Base-by-base conservation (phyloP, 2,888 invertebrate species). In the Synergus gifuensis region DNA sequence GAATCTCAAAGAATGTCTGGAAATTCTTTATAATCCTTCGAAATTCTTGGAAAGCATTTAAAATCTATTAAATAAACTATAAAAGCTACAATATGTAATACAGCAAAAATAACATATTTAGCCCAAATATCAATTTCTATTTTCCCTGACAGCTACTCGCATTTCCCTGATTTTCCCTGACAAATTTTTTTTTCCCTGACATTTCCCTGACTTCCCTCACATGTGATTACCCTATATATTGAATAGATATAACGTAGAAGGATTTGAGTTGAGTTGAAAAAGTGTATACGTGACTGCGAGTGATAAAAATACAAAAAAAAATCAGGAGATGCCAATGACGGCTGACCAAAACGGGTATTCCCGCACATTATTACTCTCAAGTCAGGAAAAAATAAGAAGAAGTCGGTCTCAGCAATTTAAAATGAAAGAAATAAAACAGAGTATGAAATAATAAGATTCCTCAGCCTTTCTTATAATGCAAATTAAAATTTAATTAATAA, bases 331-430 rank as follows among this genome's bases (percentile, higher is more conserved):
- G 46, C 28, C 67, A 46, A 69, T 22, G 46, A 49, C 67, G 9
- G 14, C 46, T 69, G 67, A 14, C 22, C 46, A 22, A 69, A 28
- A 46, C 11, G 67, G 67, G 44, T 46, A 69, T 69, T 46, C 46
- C 46, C 46, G 67, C 22, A 44, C 7, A 28, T 28, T 28, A 16
- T 54, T n/a, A 54, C 3, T 28, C 28, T 49, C 28, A 46, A 46
- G 44, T 14, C 8, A 49, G 67, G 46, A 49, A 67, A 8, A 28
- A 69, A 14, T 16, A 69, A 16, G 46, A 49, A 49, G 12, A 49
- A 49, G 12, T 69, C 28, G 22, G 14, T 67, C 18, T 18, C 12
- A 46, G 14, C 22, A 28, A 28, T 28, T 28, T 28, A 16, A 46
- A 67, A 46, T 44, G 9, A 14, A 28, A 49, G 8, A 28, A 12